Conservation (phyloP, 2,797 vertebrate genomes). For the Rhynchonycteris naso region DNA sequence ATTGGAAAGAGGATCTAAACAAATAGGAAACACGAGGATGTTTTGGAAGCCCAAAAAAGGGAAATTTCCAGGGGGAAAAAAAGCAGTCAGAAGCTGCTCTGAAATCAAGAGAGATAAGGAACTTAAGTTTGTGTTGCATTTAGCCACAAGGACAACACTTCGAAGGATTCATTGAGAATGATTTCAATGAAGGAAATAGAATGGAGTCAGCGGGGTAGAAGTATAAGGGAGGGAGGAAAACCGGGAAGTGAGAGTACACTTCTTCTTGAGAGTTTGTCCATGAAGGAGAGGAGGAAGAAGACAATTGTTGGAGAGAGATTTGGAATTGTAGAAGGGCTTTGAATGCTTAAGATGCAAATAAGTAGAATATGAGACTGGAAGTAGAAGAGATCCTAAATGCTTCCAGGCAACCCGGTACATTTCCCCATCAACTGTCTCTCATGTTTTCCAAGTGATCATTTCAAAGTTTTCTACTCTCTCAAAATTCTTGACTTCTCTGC, state of each 20-base stretch:
- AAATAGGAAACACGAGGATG: background rate
- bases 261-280: background rate
- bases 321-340: background rate
- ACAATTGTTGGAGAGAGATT: background rate
- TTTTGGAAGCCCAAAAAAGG: background rate
- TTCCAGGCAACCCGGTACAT: background rate
- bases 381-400: background rate
- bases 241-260: background rate
- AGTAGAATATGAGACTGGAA: background rate
- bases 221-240: background rate
- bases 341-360: background rate
- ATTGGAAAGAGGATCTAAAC: background rate
- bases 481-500: background rate
- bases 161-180: background rate
- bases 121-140: background rate
- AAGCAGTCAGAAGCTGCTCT: background rate
- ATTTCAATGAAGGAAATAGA: background rate
- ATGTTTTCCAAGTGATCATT: background rate
- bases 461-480: background rate
- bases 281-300: background rate
- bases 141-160: background rate
- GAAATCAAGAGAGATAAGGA: background rate
- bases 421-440: background rate
- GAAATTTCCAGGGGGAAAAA: background rate
- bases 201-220: background rate